Conservation (phyloP, 2,113 vertebrate species). For the Semnornis frantzii region DNA sequence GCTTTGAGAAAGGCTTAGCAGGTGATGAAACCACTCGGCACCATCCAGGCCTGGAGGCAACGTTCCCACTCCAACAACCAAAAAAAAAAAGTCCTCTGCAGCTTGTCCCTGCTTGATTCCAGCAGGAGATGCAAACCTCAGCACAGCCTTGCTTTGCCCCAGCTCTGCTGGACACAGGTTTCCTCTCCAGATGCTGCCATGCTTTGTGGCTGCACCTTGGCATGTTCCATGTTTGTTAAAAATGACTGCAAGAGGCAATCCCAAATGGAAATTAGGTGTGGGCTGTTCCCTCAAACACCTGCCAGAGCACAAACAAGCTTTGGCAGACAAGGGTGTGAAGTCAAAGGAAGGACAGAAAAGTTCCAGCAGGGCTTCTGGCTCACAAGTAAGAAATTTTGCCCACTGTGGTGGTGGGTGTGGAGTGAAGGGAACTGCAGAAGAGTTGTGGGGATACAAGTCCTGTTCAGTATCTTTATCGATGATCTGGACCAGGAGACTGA, state of each 20-base stretch:
- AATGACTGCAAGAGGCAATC: background rate
- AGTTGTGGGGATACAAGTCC: background rate
- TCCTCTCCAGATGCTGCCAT: background rate
- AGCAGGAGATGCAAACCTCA: background rate
- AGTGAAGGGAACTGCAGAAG: background rate
- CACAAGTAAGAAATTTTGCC: no score
- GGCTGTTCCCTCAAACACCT: background rate
- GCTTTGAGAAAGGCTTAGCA: slow-evolving; percentile 20
- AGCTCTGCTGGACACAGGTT: background rate
- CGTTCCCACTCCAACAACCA: background rate
- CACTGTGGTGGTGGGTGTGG: rapidly evolving
- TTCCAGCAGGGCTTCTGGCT: background rate
- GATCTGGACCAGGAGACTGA: no score
- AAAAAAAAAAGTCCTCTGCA: background rate
- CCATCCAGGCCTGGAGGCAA: background rate
- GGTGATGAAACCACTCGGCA: slow-evolving; percentile 42
- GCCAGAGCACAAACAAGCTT: background rate
- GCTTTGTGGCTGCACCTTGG: rapidly evolving
- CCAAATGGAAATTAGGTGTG: background rate
- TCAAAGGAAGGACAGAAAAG: background rate
- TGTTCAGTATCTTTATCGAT: no score
- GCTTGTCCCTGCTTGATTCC: rapidly evolving
- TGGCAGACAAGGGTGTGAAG: background rate
- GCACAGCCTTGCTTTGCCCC: background rate
- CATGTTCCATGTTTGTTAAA: background rate